Percentiles rank a stretch among this genome's conserved stretches.
Evolutionary conservation across 1,140 invertebrate species (phyloP).

Genomic region (Melitaea cinxia): DNA sequence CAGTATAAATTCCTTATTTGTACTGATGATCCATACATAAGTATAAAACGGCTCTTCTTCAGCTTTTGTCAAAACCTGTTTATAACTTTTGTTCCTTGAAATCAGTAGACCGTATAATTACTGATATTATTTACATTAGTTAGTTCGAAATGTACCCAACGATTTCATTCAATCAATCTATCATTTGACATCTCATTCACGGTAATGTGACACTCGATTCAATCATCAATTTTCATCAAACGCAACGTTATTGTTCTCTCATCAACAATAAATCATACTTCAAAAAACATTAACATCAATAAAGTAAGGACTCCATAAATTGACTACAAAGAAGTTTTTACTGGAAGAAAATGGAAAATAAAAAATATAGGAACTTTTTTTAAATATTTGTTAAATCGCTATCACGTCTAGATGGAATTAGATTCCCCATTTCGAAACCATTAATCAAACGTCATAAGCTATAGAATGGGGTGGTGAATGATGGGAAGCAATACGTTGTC

Average conservation of each 20-base stretch:
- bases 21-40: too few species aligned
- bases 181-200: constrained; percentile 35
- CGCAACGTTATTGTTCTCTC: constrained; percentile 40
- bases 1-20: too few species aligned
- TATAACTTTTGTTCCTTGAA: too few species aligned
- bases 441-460: constrained; percentile 74
- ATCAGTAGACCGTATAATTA: too few species aligned
- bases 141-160: constrained; percentile 12
- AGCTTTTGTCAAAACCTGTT: too few species aligned
- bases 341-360: constrained; percentile 20
- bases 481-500: constrained; percentile 58
- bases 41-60: too few species aligned
- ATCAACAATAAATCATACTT: constrained; percentile 44
- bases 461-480: constrained; percentile 71
- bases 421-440: constrained; percentile 49
- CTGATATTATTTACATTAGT: constrained; percentile 10
- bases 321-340: constrained; percentile 29
- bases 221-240: constrained; percentile 44
- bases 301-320: constrained; percentile 34
- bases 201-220: constrained; percentile 30
- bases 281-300: constrained; percentile 42
- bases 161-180: constrained; percentile 26
- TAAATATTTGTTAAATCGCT: constrained; percentile 15
- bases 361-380: constrained; percentile 4
- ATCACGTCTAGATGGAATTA: constrained; percentile 19